A percentile compares a stretch with the other conserved stretches of the same genome.
These are phyloP conservation scores for Pocillopora meandrina DNA, from an alignment of 92 coral and sea anemone genomes.

Conservation along the genomic window DNA sequence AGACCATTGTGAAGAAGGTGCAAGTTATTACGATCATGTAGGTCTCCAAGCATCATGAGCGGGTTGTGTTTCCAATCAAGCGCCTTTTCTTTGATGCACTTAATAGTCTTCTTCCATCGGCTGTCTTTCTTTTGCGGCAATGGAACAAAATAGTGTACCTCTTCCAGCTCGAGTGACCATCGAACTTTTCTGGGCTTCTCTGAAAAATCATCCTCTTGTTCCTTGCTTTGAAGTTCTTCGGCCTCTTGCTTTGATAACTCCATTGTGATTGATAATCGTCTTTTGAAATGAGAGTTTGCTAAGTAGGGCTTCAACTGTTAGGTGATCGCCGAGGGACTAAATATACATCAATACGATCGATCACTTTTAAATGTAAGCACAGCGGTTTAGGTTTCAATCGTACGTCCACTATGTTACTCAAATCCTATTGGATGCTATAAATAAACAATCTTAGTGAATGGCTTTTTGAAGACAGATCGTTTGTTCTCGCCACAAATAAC, in stretches of 20 bases:
- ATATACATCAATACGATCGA: background rate
- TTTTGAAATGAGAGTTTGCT: background rate
- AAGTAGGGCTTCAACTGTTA: background rate
- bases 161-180: conserved; percentile 67
- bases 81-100: conserved; percentile 42
- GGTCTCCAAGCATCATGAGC: conserved; percentile 11
- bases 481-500: conserved; percentile 5
- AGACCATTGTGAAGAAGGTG: conserved; percentile 28
- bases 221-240: background rate
- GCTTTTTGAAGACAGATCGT: background rate
- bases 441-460: background rate
- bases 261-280: conserved; percentile 1
- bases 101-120: conserved; percentile 38
- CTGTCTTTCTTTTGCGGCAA: conserved; percentile 23
- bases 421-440: conserved; percentile 6
- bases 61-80: conserved; percentile 25
- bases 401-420: background rate
- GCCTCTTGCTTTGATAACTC: conserved; percentile 11
- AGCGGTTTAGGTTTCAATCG: background rate
- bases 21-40: background rate
- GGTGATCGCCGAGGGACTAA: too few relatives aligned
- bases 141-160: conserved; percentile 57
- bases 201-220: background rate
- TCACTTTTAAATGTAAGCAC: background rate
- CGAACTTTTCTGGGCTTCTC: conserved; percentile 43